phyloP scores from a whole-genome alignment of 2,888 invertebrate genomes.

The Unio delphinus region DNA sequence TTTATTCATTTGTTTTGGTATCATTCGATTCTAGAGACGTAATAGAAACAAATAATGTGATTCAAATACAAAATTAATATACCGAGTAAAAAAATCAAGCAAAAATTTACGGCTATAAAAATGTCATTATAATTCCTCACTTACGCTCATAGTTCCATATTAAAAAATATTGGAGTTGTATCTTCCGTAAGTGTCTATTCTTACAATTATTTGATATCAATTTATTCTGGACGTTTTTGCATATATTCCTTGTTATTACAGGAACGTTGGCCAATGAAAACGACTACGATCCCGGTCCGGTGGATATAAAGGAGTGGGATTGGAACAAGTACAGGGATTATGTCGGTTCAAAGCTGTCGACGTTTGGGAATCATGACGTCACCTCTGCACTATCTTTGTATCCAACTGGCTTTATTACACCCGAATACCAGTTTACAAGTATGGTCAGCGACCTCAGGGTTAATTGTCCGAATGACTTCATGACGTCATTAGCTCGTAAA shows the following conservation, averaged over 20 bases:
- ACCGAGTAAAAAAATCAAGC: no score
- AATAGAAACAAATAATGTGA: no score
- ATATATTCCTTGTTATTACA: constrained; percentile 12
- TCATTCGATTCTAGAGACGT: no score
- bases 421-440: constrained; percentile 55
- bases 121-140: no score
- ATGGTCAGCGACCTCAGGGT: constrained; percentile 62
- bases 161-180: no score
- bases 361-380: constrained; percentile 46
- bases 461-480: constrained; percentile 54
- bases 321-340: constrained; percentile 56
- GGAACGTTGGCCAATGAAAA: constrained; percentile 60
- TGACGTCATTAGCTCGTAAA: constrained; percentile 35
- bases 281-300: constrained; percentile 47
- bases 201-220: background rate
- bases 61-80: no score
- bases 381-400: constrained; percentile 42
- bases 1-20: no score
- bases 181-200: no score
- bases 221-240: background rate
- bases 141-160: no score
- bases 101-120: no score
- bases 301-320: constrained; percentile 46
- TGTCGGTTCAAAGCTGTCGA: constrained; percentile 47
- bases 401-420: constrained; percentile 31